These are phyloP conservation scores for Galeopterus variegatus DNA, from an alignment of 2,113 vertebrate species.

Conservation along the genomic window DNA sequence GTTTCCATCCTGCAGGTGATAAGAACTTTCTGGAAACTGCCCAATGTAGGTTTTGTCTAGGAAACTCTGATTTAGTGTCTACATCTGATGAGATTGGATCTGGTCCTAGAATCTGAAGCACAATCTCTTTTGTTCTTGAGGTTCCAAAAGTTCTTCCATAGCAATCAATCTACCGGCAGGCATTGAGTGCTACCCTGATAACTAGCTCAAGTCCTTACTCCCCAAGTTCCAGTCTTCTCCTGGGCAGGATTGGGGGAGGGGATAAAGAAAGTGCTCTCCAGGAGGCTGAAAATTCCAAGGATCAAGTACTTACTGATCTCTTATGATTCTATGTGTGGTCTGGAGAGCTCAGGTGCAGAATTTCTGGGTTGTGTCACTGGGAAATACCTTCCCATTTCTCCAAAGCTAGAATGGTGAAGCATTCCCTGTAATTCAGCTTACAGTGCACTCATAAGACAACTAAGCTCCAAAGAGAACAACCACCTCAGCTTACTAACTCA, in stretches of 20 bases:
- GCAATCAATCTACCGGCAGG: not conserved
- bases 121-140: conserved; percentile 30
- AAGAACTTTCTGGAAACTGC: conserved; percentile 45
- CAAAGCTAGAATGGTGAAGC: conserved; percentile 8
- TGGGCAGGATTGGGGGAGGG: not conserved
- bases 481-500: conserved; percentile 46
- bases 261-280: not conserved
- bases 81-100: not conserved
- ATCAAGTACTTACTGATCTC: conserved; percentile 36
- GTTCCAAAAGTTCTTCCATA: conserved; percentile 34
- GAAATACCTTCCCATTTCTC: conserved; percentile 38
- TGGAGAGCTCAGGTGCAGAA: not conserved
- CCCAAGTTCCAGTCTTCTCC: not conserved
- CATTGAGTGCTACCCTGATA: conserved; percentile 4
- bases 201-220: conserved; percentile 33
- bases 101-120: conserved; percentile 39
- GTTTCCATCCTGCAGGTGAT: conserved; percentile 4
- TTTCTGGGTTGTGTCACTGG: not conserved
- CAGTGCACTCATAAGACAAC: not conserved
- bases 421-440: conserved; percentile 14
- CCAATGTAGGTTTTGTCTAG: conserved; percentile 12
- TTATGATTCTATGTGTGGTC: conserved; percentile 24
- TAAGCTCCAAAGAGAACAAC: conserved; percentile 44
- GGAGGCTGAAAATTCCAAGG: not conserved
- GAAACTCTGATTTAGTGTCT: not conserved